Conservation (phyloP, 1,140 invertebrate species). For the Phymorhynchus buccinoides region DNA sequence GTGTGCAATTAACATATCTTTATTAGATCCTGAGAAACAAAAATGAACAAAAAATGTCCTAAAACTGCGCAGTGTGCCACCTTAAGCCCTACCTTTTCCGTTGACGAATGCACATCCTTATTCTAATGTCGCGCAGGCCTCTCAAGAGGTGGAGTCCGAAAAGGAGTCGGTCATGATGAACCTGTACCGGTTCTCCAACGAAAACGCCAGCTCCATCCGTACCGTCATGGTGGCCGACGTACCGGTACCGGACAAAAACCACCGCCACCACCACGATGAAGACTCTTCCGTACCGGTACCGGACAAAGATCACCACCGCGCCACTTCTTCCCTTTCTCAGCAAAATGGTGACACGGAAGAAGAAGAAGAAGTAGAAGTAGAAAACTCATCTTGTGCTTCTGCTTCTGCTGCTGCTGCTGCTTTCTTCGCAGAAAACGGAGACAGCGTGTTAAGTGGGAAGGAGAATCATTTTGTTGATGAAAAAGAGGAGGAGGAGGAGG, state of each 20-base stretch:
- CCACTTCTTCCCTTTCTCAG: too few species aligned
- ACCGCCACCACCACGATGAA: not conserved
- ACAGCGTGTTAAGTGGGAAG: too few species aligned
- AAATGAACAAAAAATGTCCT: too few species aligned
- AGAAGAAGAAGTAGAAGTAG: not conserved
- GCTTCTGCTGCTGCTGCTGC: too few species aligned
- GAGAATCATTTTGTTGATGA: too few species aligned
- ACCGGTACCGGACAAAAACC: slow-evolving; percentile 55
- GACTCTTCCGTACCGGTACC: not conserved
- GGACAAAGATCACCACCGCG: too few species aligned
- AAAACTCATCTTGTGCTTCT: too few species aligned
- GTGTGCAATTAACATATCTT: too few species aligned
- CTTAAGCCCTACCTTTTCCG: not conserved
- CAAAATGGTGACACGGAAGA: not conserved
- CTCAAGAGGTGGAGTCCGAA: slow-evolving; percentile 80
- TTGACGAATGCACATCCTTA: not conserved
- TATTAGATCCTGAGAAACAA: too few species aligned
- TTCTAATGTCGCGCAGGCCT: slow-evolving; percentile 58
- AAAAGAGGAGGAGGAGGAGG: not conserved
- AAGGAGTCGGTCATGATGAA: slow-evolving; percentile 86
- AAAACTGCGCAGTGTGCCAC: too few species aligned
- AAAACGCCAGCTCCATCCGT: slow-evolving; percentile 85
- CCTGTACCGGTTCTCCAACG: slow-evolving; percentile 86
- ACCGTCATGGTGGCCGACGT: slow-evolving; percentile 85
- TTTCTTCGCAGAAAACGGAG: not conserved